Evolutionary conservation across 2,888 invertebrate species (phyloP).

Genomic region (Diarsia brunnea): DNA sequence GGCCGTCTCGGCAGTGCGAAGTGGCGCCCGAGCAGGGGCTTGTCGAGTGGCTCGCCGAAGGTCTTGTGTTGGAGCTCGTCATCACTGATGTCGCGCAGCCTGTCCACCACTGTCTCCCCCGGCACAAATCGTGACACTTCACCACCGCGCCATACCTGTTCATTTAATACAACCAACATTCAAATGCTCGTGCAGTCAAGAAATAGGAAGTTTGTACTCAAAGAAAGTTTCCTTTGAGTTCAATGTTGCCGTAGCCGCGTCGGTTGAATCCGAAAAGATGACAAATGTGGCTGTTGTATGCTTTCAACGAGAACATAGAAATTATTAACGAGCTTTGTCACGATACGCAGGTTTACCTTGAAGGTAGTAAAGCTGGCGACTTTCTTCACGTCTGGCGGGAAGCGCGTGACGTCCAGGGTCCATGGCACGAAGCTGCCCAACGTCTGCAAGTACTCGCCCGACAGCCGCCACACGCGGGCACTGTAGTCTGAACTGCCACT

Average conservation of each 20-base stretch:
- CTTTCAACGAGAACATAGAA: background rate
- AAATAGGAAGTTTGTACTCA: background rate
- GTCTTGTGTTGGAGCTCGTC: slow-evolving; percentile 83
- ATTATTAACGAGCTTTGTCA: background rate
- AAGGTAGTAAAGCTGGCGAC: slow-evolving; percentile 94
- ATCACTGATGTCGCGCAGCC: slow-evolving; percentile 83
- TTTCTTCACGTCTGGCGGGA: slow-evolving; percentile 94
- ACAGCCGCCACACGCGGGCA: slow-evolving; percentile 94
- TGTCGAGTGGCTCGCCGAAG: slow-evolving; percentile 89
- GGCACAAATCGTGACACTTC: slow-evolving; percentile 88
- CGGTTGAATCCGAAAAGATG: background rate
- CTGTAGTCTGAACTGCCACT: slow-evolving; percentile 93
- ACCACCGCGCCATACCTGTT: slow-evolving; percentile 88
- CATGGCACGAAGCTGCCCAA: slow-evolving; percentile 93
- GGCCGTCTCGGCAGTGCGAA: slow-evolving; percentile 89
- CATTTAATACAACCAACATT: background rate
- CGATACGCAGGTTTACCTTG: slow-evolving; percentile 87
- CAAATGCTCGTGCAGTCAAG: background rate
- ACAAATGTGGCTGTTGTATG: background rate
- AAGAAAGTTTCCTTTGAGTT: background rate
- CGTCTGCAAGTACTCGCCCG: slow-evolving; percentile 93
- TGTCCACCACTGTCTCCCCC: slow-evolving; percentile 85
- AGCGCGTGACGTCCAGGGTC: slow-evolving; percentile 88
- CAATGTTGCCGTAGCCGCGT: too few species aligned
- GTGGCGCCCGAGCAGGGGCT: slow-evolving; percentile 91